Evolutionary conservation across 2,113 vertebrate genomes (phyloP).

Genomic region (Progne subis): DNA sequence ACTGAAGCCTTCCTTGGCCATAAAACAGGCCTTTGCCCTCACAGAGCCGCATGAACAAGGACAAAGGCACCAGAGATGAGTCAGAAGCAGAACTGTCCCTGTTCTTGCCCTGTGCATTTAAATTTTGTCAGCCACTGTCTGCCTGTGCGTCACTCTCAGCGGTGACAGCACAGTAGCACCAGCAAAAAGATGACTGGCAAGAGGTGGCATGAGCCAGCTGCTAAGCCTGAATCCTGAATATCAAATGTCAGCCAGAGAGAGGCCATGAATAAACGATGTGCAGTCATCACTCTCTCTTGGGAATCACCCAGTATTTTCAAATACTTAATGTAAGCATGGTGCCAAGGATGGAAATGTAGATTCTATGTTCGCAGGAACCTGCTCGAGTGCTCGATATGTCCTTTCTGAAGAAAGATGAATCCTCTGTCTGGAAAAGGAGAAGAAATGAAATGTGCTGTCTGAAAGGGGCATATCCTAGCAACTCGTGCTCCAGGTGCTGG

Average conservation of each 20-base stretch:
- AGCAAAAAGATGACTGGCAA: not conserved
- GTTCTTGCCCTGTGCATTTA: not conserved
- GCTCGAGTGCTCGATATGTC: not conserved
- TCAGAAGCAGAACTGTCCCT: not conserved
- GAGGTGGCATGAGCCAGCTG: not conserved
- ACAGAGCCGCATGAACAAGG: not conserved
- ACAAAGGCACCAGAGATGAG: not conserved
- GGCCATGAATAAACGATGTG: not conserved
- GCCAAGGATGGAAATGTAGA: not conserved
- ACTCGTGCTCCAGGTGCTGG: not conserved
- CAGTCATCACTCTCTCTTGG: not conserved
- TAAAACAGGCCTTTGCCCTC: not conserved
- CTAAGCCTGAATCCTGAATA: not conserved
- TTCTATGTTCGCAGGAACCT: not conserved
- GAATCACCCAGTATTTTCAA: not conserved
- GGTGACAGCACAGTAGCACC: not conserved
- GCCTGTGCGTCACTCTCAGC: not conserved
- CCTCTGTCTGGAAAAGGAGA: not conserved
- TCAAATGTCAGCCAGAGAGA: not conserved
- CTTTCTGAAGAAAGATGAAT: not conserved
- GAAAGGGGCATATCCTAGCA: not conserved
- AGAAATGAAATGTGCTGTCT: not conserved
- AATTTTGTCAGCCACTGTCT: not conserved
- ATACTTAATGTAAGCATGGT: not conserved
- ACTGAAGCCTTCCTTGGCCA: not conserved